phyloP scores from a whole-genome alignment of 2,797 vertebrate species.

The Ambastaia sidthimunki region DNA sequence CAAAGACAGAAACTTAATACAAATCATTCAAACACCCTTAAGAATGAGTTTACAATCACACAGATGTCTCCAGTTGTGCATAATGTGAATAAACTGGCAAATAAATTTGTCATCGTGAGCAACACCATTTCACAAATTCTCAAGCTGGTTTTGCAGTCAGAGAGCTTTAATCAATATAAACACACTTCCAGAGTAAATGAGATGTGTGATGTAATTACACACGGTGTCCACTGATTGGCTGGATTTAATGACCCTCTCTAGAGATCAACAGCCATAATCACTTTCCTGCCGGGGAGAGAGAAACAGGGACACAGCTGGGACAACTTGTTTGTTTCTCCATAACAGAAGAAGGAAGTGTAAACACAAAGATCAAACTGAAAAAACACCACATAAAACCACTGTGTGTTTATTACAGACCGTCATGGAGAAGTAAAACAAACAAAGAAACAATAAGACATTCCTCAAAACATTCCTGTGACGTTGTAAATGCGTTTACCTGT shows the following conservation, averaged over 20 bases:
- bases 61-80: background rate
- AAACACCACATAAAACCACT: background rate
- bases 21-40: background rate
- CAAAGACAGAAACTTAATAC: background rate
- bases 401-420: slow-evolving; percentile 1
- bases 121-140: too few relatives aligned
- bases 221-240: slow-evolving; percentile 1
- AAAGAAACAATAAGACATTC: background rate
- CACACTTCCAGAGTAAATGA: background rate
- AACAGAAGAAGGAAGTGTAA: background rate
- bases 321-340: background rate
- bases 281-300: background rate
- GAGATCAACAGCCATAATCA: slow-evolving; percentile 23
- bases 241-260: slow-evolving; percentile 26
- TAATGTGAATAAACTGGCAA: too few relatives aligned
- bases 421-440: background rate
- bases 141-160: too few relatives aligned
- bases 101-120: too few relatives aligned
- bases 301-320: slow-evolving; percentile 11
- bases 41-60: background rate
- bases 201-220: slow-evolving; percentile 7
- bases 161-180: background rate
- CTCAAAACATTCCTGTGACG: background rate
- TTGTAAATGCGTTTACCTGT: background rate
- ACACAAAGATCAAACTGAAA: background rate